These are phyloP conservation scores for Oophaga sylvatica DNA, from an alignment of 2,797 vertebrate genomes.

Conservation along the genomic window DNA sequence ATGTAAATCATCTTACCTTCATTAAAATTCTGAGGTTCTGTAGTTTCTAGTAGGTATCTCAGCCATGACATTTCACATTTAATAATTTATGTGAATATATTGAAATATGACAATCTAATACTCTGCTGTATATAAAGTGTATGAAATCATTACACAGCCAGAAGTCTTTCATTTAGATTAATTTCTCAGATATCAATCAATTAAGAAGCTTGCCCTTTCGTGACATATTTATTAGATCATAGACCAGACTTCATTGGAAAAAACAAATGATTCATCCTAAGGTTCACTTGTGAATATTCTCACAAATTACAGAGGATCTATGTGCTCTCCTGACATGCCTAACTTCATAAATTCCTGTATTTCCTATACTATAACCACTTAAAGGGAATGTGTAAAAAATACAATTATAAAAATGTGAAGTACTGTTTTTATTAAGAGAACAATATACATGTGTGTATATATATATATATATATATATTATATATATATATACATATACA, in stretches of 20 bases:
- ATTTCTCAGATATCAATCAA: neutral
- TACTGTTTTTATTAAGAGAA: too few relatives aligned
- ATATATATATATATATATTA: too few relatives aligned
- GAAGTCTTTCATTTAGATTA: neutral
- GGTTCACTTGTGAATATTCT: neutral
- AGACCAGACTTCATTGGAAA: neutral
- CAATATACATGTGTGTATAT: too few relatives aligned
- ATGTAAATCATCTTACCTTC: slow-evolving; percentile 34
- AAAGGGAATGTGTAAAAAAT: too few relatives aligned
- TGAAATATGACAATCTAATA: neutral
- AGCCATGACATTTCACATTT: slow-evolving; percentile 22
- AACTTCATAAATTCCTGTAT: neutral
- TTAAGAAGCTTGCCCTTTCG: neutral
- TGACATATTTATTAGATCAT: neutral
- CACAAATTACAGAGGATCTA: neutral
- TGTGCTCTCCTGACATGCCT: neutral
- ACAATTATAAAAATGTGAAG: too few relatives aligned
- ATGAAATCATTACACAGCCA: neutral
- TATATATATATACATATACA: too few relatives aligned
- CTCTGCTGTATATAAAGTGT: neutral
- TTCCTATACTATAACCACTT: neutral
- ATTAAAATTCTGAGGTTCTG: slow-evolving; percentile 32
- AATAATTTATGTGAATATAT: neutral
- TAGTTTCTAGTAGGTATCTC: neutral
- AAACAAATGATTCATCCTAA: neutral